These are phyloP conservation scores for Natator depressus DNA, from an alignment of 2,113 vertebrate species.

Conservation along the genomic window DNA sequence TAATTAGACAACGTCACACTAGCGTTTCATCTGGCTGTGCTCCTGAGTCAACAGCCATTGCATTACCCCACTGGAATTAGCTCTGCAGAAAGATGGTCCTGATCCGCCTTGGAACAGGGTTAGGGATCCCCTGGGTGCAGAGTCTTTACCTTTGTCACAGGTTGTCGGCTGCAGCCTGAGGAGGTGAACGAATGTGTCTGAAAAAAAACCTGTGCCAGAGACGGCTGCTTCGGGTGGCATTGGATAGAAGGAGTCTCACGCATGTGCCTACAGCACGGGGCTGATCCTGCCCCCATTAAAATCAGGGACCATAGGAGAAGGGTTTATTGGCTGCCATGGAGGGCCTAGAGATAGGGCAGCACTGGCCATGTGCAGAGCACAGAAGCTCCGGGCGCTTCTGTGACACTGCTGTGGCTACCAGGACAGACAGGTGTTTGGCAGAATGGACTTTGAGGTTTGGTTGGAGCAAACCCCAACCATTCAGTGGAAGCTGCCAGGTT, in stretches of 20 bases:
- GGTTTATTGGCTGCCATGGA: too few relatives aligned
- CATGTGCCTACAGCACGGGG: not conserved
- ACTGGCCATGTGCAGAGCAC: not conserved
- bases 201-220: not conserved
- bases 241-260: not conserved
- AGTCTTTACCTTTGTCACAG: not conserved
- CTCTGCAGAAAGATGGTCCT: not conserved
- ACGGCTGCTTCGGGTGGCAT: not conserved
- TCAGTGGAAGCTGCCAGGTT: not conserved
- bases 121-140: too few relatives aligned
- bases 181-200: not conserved
- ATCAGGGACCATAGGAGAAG: not conserved
- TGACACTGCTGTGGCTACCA: not conserved
- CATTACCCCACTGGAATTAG: not conserved
- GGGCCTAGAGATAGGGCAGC: too few relatives aligned
- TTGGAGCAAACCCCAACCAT: not conserved
- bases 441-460: not conserved
- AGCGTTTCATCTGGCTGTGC: not conserved
- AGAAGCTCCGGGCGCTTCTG: not conserved
- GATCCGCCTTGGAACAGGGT: too few relatives aligned
- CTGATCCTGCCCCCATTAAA: not conserved
- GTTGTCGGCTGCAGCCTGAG: not conserved
- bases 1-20: too few relatives aligned
- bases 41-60: not conserved
- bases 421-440: not conserved